Evolutionary conservation across 2,113 vertebrate species (phyloP).

Genomic region (Solea senegalensis): DNA sequence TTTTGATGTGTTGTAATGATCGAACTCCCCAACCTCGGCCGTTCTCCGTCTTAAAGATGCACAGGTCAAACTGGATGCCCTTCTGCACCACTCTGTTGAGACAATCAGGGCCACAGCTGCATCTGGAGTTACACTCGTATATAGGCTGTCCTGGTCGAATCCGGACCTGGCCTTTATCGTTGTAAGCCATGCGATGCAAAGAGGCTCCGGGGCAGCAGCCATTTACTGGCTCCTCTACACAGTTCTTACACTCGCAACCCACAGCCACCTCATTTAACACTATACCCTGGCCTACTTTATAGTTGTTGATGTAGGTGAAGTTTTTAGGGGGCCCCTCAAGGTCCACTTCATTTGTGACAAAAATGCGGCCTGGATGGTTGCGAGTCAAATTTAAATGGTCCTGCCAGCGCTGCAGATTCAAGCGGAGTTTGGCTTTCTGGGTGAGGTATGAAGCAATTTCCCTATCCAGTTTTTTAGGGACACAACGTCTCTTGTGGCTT

Average conservation of each 20-base stretch:
- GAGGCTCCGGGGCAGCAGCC: constrained; percentile 90
- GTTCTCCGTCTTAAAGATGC: constrained; percentile 90
- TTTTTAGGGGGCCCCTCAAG: constrained; percentile 87
- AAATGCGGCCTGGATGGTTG: constrained; percentile 86
- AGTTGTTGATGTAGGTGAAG: constrained; percentile 91
- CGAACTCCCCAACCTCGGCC: constrained; percentile 93
- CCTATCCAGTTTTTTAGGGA: constrained; percentile 78
- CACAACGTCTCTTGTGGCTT: constrained; percentile 61
- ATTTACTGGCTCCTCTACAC: constrained; percentile 77
- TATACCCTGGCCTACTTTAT: constrained; percentile 87
- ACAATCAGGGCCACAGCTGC: constrained; percentile 86
- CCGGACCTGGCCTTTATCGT: constrained; percentile 84
- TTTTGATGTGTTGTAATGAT: constrained; percentile 88
- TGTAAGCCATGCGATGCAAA: constrained; percentile 88
- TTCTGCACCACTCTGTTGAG: constrained; percentile 92
- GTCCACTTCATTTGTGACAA: constrained; percentile 89
- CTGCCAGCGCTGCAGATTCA: constrained; percentile 84
- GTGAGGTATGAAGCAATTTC: constrained; percentile 77
- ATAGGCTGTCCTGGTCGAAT: constrained; percentile 88
- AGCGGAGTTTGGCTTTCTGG: constrained; percentile 85
- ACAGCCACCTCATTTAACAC: constrained; percentile 81
- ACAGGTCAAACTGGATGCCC: constrained; percentile 90
- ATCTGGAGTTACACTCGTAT: constrained; percentile 91
- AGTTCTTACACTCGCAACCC: constrained; percentile 89
- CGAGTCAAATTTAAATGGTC: constrained; percentile 84